Base-by-base conservation (phyloP, 2,113 vertebrate genomes). In the Glaucidium brasilianum region DNA sequence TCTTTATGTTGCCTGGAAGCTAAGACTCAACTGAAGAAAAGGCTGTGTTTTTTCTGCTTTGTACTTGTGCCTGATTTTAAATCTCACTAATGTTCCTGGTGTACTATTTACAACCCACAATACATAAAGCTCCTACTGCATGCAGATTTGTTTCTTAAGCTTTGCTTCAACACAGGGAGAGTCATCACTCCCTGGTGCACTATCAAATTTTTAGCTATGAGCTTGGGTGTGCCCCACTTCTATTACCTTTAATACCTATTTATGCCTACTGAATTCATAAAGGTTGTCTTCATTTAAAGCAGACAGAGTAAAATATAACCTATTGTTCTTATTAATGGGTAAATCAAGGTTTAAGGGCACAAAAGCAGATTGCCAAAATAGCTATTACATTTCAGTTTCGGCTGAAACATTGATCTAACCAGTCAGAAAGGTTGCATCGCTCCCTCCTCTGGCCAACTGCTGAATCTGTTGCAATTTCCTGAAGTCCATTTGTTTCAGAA, bases 401-500 rank as follows among this genome's bases (percentile, higher is more conserved):
- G 34, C 55, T 45, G 50, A 79, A 84, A 39, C 18, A 21, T 26
- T 23, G 49, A 85, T 93, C 62, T 72, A 77, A 49, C 11, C 72
- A 89, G 85, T 64, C 82, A 90, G 78, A 81, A 76, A 90, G 74
- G 62, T 59, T 89, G 62, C 68, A 74, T 88, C 6, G 4, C 87
- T 90, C 94, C 92, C 79, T 96, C 85, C 76, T 91, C 95, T 96
- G 95, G 90, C 55, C 35, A 76, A 7, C 18, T 56, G 35, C 30
- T 59, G 68, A 86, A 93, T 88, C 72, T 86, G 6, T 37, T 71
- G 77, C 10, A 52, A 59, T 88, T 90, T 76, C 32, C 67, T 59
- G 22, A 87, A 60, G 55, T 26, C 29, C 9, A 3, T 35, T 83
- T 67, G 5, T 62, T 73, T 72, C 69, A 82, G 73, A 78, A 74